Evolutionary conservation across 2,797 vertebrate genomes (phyloP), one percentile per base, ranked within the genome.

Genomic region (Sebastes vulpes): DNA sequence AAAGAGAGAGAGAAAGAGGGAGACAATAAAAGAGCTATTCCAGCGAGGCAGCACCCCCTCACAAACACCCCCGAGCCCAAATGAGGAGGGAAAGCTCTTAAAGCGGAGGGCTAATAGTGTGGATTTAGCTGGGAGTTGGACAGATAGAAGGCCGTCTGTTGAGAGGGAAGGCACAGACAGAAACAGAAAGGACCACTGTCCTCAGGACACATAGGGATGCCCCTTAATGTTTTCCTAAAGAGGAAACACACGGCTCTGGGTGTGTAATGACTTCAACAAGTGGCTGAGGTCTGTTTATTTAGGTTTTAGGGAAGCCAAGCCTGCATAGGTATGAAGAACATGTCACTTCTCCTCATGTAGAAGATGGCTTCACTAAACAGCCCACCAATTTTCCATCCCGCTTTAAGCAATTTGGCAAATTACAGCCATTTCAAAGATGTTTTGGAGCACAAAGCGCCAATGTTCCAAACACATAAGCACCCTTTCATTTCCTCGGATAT

Each of bases 21-120:
- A 92, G 76, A 93, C 92, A 95, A 94, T 94, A 89, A 93, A 85
- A 90, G 89, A 88, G 88, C 89, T 95, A 95, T 95, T 95, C 82
- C 92, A 92, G 89, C 56, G 18, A 84, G 67, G 74, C 84, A 82
- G 82, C 89, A 84, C 66, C 79, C 84, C 91, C 86, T 85, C 80
- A 74, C 81, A 90, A 91, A 90, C 81, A 83, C 82, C 88, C 85
- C 66, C 52, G 6, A 80, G 58, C 57, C 65, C 79, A 91, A 92
- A 91, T 89, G 87, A 90, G 85, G 85, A 86, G 78, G 84, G 86
- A 92, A 93, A 85, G 89, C 85, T 95, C 90, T 89, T 89, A 91
- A 93, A 90, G 81, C 83, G 48, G 58, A 72, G 63, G 70, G 81
- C 84, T 94, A 95, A 94, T 93, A 70, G 85, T 92, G 79, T 89